Conservation (phyloP, 2,113 vertebrate species). For the Octodon degus region DNA sequence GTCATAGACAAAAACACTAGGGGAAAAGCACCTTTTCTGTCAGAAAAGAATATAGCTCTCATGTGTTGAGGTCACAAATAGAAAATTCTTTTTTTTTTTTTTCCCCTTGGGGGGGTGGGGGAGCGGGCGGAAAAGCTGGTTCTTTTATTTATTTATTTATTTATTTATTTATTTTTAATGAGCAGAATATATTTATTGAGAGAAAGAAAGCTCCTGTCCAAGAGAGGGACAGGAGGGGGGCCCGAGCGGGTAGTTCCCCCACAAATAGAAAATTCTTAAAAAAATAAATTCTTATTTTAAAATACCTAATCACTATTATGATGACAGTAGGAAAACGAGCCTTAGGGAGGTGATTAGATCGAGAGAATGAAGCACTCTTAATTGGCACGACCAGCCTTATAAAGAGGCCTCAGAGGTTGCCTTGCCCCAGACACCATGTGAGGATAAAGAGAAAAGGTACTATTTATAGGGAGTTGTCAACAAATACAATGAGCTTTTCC, state of each 20-base stretch:
- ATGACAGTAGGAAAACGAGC: background rate
- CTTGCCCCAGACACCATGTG: background rate
- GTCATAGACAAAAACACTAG: constrained; percentile 28
- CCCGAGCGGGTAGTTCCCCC: no score
- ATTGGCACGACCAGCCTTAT: background rate
- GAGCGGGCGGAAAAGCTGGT: no score
- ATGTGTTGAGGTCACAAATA: background rate
- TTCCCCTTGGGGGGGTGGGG: no score
- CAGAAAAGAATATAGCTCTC: constrained; percentile 23
- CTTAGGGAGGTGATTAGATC: background rate
- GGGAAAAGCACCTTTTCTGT: constrained; percentile 33
- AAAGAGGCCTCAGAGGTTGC: background rate
- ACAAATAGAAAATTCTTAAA: background rate
- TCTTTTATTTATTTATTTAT: no score
- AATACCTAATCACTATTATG: background rate
- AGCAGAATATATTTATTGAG: no score
- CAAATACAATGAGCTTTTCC: background rate
- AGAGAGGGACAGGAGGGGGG: no score
- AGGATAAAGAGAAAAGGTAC: background rate
- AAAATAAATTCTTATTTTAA: background rate
- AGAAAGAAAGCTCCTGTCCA: no score
- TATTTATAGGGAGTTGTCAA: background rate
- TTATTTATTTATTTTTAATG: no score
- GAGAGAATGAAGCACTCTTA: background rate
- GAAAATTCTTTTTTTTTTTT: background rate